Base-by-base conservation (phyloP, 1,140 invertebrate species). In the Drosophila auraria region DNA sequence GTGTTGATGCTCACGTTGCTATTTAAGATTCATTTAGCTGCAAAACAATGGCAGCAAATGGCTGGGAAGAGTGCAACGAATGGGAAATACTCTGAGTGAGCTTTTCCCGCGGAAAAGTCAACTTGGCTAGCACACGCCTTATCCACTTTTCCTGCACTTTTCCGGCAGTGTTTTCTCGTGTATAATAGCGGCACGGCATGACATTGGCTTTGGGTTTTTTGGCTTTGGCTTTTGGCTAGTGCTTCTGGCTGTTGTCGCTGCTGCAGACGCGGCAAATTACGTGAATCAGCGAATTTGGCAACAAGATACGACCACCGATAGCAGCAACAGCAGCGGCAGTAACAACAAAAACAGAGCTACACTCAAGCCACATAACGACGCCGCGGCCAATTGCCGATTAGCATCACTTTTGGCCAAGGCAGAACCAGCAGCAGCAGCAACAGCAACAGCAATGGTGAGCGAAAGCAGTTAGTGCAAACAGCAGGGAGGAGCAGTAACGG, bases 301-400 rank as follows among this genome's bases (percentile, higher is more conserved):
- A 73, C 57, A 79, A 79, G 76, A 80, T 79, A 72, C 77, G 77
- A 47, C 76, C 75, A 79, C 57, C 73, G 65, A 68, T 66, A 80
- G 25, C 47, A 36, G 44, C 60, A 69, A 50, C 51, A 70, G 60
- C 36, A 56, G 23, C 71, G 53, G 27, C 47, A 68, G 15, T 36
- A 78, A 53, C 17, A 65, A 75, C 60, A 64, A 80, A 72, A 63
- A 58, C 65, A 50, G 25, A 17, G 30, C 44, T 50, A 36, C 68
- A 65, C 30, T 61, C 53, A 62, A 57, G 60, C 72, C 82, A 58
- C 82, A 84, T 83, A 83, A 72, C 68, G 72, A 56, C 49, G 84
- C 59, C 76, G 76, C 70, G 78, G 83, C 83, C 83, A 87, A 87
- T 83, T 87, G 83, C 78, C 86, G 82, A 87, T 87, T 87, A 84